These are phyloP conservation scores for Zosterops hypoxanthus DNA, from an alignment of 2,113 vertebrate genomes.

Conservation along the genomic window DNA sequence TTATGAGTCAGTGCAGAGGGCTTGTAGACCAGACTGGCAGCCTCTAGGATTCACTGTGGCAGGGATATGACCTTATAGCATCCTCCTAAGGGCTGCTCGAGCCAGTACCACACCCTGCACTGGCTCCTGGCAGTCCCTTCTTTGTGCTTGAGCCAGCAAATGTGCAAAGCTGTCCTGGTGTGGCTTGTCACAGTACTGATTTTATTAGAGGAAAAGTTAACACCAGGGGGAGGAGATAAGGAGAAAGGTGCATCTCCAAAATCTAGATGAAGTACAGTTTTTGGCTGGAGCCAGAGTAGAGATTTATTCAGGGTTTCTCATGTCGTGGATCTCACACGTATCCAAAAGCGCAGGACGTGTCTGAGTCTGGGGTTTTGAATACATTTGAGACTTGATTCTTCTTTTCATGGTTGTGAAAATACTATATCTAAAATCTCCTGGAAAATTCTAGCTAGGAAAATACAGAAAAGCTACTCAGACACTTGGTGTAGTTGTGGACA, in stretches of 20 bases:
- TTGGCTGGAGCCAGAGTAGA: background rate
- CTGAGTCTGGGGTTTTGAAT: background rate
- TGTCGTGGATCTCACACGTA: background rate
- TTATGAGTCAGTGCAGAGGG: slow-evolving; percentile 19
- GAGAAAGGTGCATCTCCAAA: background rate
- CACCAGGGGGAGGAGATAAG: background rate
- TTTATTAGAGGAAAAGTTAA: background rate
- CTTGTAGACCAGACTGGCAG: background rate
- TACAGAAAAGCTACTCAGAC: background rate
- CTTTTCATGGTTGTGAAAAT: background rate
- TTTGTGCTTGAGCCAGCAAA: background rate
- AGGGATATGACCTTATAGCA: background rate
- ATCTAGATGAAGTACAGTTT: background rate
- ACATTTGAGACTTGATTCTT: background rate
- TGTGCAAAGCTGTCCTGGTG: background rate
- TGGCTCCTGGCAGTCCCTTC: background rate
- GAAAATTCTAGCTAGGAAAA: background rate
- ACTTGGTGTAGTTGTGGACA: background rate
- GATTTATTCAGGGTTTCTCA: background rate
- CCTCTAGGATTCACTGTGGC: slow-evolving; percentile 34
- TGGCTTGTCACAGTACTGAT: background rate
- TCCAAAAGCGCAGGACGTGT: accelerated
- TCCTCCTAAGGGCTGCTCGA: background rate
- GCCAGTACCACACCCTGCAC: background rate
- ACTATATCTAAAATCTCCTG: background rate